phyloP scores from a whole-genome alignment of 2,797 vertebrate species.

The Sylvia borin region DNA sequence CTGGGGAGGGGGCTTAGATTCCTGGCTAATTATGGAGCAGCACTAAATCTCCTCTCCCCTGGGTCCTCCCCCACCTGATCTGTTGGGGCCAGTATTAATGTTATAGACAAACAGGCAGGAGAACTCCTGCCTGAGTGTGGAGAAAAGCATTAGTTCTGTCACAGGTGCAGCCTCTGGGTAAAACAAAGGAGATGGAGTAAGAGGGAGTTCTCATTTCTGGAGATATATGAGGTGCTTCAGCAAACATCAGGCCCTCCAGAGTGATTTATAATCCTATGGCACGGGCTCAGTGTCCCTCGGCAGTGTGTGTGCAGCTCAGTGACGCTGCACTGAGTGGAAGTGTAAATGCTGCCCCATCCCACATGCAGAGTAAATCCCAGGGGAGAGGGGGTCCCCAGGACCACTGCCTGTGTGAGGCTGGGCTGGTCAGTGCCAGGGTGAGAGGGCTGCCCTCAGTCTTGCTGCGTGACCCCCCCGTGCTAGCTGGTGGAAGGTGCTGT shows the following conservation, averaged over 20 bases:
- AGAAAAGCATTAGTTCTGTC: neutral
- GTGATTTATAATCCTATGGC: neutral
- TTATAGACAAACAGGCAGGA: conserved; percentile 35
- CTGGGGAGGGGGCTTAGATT: conserved; percentile 25
- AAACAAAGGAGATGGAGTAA: conserved; percentile 8
- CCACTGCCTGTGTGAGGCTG: fast-evolving
- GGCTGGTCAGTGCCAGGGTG: fast-evolving
- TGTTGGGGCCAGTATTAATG: neutral
- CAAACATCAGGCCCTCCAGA: neutral
- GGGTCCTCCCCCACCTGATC: conserved; percentile 16
- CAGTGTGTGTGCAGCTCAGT: neutral
- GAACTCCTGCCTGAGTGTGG: neutral
- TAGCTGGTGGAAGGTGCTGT: fast-evolving
- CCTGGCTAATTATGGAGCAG: conserved; percentile 31
- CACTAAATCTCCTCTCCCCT: neutral
- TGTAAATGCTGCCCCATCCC: neutral
- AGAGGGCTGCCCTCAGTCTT: neutral
- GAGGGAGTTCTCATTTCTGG: conserved; percentile 19
- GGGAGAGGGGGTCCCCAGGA: neutral
- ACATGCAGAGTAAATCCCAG: neutral
- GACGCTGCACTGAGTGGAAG: fast-evolving
- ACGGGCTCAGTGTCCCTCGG: neutral
- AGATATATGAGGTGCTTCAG: conserved; percentile 1
- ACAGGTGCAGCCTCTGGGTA: neutral
- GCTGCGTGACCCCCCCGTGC: fast-evolving